Evolutionary conservation across 2,888 invertebrate species (phyloP), one percentile per base, ranked within the genome.

Genomic region (Tetramorium bicarinatum): DNA sequence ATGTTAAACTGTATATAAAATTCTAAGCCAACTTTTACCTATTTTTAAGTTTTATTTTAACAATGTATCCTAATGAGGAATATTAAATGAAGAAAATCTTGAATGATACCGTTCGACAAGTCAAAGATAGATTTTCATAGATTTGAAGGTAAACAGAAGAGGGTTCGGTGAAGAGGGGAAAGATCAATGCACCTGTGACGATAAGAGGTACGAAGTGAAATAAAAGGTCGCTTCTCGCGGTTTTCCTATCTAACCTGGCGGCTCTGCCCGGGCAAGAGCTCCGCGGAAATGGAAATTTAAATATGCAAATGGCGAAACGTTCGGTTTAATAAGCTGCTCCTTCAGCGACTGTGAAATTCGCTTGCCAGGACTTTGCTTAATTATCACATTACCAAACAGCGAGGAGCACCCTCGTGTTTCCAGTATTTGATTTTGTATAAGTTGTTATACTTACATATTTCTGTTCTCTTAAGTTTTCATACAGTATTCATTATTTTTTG

Each of bases 291-390:
- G 82, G 71, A 88, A 91, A 91, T 89, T 91, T 88, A 91, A 91
- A 90, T 91, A 91, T 91, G 91, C 87, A 91, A 91, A 91, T 91
- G 83, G 62, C 75, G 66, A 86, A 85, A 85, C 88, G 90, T 85
- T 88, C 81, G 83, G 90, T 88, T 91, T 91, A 91, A 91, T 91
- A 91, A 91, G 89, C 80, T 87, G 87, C 85, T 87, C 85, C 82
- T 89, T 88, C 88, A 87, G 82, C 85, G 85, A 75, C 80, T 84
- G 83, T 67, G 59, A 77, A 64, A 75, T 86, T 76, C 77, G 69
- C 83, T 86, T 85, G 85, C 62, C n/a, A 59, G 72, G 82, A 75
- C 85, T 72, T 84, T 72, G 75, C 69, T 74, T 89, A 91, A 91
- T 89, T 90, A 90, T 87, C 86, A 77, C 85, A 79, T 87, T 86